These are phyloP conservation scores for Apteryx owenii DNA, from an alignment of 2,113 vertebrate genomes.

Conservation along the genomic window DNA sequence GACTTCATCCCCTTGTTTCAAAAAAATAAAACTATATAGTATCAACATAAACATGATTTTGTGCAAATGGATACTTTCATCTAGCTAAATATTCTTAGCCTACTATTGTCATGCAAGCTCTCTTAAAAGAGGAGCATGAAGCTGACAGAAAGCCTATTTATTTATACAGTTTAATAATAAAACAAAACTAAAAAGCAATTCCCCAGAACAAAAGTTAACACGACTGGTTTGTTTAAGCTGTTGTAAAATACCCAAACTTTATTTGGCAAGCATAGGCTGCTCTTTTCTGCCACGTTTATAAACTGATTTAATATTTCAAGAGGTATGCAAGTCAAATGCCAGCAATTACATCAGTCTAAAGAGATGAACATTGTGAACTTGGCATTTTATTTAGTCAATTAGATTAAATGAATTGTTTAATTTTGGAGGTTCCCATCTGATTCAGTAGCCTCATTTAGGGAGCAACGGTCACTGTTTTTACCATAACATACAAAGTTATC, in stretches of 20 bases:
- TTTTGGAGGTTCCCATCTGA: constrained; percentile 48
- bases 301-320: constrained; percentile 71
- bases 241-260: constrained; percentile 53
- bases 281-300: constrained; percentile 67
- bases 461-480: constrained; percentile 17
- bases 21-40: background rate
- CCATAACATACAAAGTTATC: background rate
- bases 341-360: constrained; percentile 65
- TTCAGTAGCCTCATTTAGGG: constrained; percentile 22
- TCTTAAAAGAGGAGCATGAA: background rate
- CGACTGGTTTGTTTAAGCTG: constrained; percentile 8
- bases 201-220: constrained; percentile 5
- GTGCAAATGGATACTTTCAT: background rate
- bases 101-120: background rate
- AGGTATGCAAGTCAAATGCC: constrained; percentile 58
- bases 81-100: background rate
- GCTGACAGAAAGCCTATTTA: background rate
- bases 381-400: constrained; percentile 20
- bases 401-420: constrained; percentile 35
- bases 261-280: constrained; percentile 39
- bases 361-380: constrained; percentile 59
- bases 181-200: background rate
- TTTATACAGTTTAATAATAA: background rate
- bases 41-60: background rate
- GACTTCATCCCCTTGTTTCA: background rate